Percentiles rank a stretch among this genome's conserved stretches.
These are phyloP conservation scores for Araneus ventricosus DNA, from an alignment of 1,140 invertebrate species.

Conservation along the genomic window DNA sequence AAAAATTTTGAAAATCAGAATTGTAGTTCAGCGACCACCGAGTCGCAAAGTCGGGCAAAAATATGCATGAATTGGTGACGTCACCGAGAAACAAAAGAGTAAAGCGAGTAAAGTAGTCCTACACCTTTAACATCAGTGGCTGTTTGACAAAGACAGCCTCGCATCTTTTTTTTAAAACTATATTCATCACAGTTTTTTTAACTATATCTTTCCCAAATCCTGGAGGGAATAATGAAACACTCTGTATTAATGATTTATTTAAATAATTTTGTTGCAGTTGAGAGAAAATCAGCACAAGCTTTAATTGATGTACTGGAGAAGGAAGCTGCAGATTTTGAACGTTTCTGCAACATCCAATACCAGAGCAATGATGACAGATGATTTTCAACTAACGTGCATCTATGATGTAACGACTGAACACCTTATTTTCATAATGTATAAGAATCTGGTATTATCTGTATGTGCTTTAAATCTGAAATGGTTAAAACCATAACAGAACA, in stretches of 20 bases:
- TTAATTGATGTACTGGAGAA: constrained; percentile 76
- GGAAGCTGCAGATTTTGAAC: constrained; percentile 77
- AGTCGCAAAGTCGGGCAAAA: too few species aligned
- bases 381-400: neutral
- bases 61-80: too few species aligned
- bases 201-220: neutral
- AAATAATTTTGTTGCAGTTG: constrained; percentile 57
- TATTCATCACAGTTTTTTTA: neutral
- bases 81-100: too few species aligned
- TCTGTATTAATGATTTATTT: neutral
- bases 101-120: too few species aligned
- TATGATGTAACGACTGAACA: constrained; percentile 20
- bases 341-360: constrained; percentile 73
- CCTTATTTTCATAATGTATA: constrained; percentile 67
- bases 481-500: constrained; percentile 55
- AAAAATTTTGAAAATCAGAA: too few species aligned
- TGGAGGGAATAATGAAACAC: neutral
- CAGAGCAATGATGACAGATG: constrained; percentile 67
- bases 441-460: constrained; percentile 19
- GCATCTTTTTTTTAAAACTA: too few species aligned
- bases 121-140: too few species aligned
- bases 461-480: constrained; percentile 21
- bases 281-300: constrained; percentile 76
- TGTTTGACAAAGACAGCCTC: too few species aligned
- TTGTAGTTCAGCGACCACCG: too few species aligned